Evolutionary conservation across 1,140 invertebrate genomes (phyloP).

Genomic region (Panagrolaimus sp.): DNA sequence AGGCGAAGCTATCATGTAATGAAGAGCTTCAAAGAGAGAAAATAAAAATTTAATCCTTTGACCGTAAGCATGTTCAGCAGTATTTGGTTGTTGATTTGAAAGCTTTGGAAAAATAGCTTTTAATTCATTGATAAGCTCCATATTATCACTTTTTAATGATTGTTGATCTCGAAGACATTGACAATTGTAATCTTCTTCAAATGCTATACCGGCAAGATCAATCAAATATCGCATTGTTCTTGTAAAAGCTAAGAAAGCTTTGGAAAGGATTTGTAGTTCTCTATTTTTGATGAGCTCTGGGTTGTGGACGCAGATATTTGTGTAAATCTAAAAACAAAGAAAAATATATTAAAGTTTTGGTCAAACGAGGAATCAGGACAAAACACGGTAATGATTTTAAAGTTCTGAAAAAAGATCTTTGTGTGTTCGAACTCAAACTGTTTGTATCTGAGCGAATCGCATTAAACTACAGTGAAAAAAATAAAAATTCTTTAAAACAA

Average conservation of each 20-base stretch:
- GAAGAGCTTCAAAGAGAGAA: background rate
- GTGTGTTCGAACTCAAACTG: too few species aligned
- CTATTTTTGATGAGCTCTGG: background rate
- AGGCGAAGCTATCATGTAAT: background rate
- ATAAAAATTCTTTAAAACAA: too few species aligned
- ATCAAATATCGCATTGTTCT: background rate
- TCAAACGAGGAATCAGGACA: too few species aligned
- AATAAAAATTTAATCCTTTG: background rate
- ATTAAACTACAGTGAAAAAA: too few species aligned
- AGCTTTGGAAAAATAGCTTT: background rate
- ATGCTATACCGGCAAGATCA: background rate
- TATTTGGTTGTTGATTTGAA: too few species aligned
- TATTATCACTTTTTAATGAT: background rate
- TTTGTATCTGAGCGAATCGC: too few species aligned
- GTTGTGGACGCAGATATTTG: background rate
- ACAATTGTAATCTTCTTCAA: background rate
- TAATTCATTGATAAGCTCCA: background rate
- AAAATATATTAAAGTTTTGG: too few species aligned
- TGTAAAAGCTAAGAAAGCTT: background rate
- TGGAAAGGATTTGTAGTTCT: background rate
- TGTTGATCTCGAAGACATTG: background rate
- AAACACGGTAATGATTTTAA: too few species aligned
- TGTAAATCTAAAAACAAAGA: background rate
- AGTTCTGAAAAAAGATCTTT: too few species aligned
- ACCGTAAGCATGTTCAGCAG: background rate